These are phyloP conservation scores for Sylvietta virens DNA, from an alignment of 2,113 vertebrate species.

Conservation along the genomic window DNA sequence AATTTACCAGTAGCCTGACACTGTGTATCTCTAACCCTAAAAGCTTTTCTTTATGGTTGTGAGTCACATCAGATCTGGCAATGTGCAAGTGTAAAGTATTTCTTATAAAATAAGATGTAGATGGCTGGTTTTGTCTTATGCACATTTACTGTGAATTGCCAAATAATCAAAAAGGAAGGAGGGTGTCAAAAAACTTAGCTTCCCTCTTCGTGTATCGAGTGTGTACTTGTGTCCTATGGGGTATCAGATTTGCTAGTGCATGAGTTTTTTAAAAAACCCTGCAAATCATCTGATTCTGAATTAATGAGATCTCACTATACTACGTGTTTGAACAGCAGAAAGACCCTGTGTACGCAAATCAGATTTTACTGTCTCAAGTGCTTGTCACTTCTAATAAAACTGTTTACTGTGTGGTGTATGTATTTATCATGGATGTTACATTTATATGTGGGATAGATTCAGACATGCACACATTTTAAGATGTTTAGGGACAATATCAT, in stretches of 20 bases:
- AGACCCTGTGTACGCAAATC: slow-evolving; percentile 2
- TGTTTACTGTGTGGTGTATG: not conserved
- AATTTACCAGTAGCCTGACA: not conserved
- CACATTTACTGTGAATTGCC: not conserved
- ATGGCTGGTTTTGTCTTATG: not conserved
- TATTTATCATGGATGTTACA: not conserved
- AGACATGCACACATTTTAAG: not conserved
- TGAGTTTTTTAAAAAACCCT: not conserved
- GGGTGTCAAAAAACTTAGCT: not conserved
- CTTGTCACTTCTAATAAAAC: not conserved
- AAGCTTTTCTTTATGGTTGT: not conserved
- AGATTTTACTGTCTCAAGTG: not conserved
- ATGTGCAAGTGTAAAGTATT: not conserved
- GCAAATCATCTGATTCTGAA: not conserved
- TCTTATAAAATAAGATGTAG: not conserved
- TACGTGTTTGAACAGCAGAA: not conserved
- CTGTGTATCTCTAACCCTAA: not conserved
- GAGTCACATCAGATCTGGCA: not conserved
- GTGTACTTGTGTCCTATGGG: not conserved
- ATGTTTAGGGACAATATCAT: not conserved
- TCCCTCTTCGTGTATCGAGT: not conserved
- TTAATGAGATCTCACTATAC: not conserved
- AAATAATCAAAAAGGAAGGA: not conserved
- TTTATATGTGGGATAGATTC: not conserved
- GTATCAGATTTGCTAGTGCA: not conserved